These are phyloP conservation scores for Hyles euphorbiae DNA, from an alignment of 1,140 invertebrate genomes.

Conservation along the genomic window DNA sequence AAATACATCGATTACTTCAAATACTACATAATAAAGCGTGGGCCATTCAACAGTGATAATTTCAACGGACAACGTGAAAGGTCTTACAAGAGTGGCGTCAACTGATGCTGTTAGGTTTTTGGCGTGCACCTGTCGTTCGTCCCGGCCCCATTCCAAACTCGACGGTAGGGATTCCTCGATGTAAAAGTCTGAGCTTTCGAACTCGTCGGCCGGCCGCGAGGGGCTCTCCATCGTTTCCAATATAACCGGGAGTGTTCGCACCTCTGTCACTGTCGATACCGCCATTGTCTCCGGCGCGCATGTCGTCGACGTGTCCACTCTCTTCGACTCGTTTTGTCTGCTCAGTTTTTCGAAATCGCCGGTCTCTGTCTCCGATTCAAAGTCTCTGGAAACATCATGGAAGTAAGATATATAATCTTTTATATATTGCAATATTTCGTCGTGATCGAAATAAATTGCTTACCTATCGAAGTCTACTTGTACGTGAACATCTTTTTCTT, in stretches of 20 bases:
- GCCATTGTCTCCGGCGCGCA: conserved; percentile 49
- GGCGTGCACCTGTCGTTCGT: conserved; percentile 57
- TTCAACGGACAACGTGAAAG: background rate
- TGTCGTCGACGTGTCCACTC: conserved; percentile 44
- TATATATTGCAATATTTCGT: background rate
- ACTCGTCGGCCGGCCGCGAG: conserved; percentile 73
- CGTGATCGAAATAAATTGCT: conserved; percentile 5
- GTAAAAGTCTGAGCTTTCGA: conserved; percentile 88
- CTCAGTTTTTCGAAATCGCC: conserved; percentile 89
- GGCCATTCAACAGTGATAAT: background rate
- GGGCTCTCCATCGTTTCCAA: conserved; percentile 39
- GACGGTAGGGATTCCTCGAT: conserved; percentile 89
- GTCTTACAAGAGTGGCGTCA: conserved; percentile 46
- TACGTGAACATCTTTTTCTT: conserved; percentile 48
- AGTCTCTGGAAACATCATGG: conserved; percentile 70
- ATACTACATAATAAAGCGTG: background rate
- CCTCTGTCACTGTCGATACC: conserved; percentile 60
- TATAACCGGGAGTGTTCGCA: conserved; percentile 55
- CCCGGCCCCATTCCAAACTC: conserved; percentile 80
- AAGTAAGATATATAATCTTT: background rate
- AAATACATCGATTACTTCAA: too few species aligned
- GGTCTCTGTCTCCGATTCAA: conserved; percentile 88
- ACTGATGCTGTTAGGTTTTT: conserved; percentile 19
- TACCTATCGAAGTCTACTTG: conserved; percentile 65
- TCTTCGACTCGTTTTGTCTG: conserved; percentile 74